Evolutionary conservation across 2,888 invertebrate species (phyloP), one percentile per base, ranked within the genome.

Genomic region (Silvanus unidentatus): DNA sequence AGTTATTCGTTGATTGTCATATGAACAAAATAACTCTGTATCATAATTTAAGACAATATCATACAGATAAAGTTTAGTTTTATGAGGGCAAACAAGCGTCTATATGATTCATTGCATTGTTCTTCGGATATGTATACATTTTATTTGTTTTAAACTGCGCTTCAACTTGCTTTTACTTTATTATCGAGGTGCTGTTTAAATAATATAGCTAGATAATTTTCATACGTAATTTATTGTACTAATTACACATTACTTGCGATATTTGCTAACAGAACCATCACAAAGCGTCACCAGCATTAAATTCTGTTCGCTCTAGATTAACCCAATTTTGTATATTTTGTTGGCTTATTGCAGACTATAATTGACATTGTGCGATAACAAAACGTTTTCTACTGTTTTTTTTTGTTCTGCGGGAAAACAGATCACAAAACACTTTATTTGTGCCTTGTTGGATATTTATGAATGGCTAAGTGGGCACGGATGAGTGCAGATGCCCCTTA

Each of bases 401-500:
- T n/a, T n/a, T n/a, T n/a, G n/a, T n/a, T n/a, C n/a, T n/a, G n/a
- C 8, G 22, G 22, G n/a, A 32, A 12, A 16, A 12, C 3, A 37
- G 15, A 3, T n/a, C 37, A 10, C 37, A 37, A 30, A 40, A 27
- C 5, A 8, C 32, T 30, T 40, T 40, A 30, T 40, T 32, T n/a
- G n/a, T n/a, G n/a, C n/a, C n/a, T 11, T 30, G 27, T 27, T n/a
- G 39, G 9, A 27, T 30, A 40, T 40, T 47, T 45, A 51, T 53
- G 55, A 53, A 51, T 53, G 51, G 46, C 40, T 48, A 53, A 48
- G 44, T 47, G 46, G 45, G 37, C 46, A 48, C 52, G 54, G 53
- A 54, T 53, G 61, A 54, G 53, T 52, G 53, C 47, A 42, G 48
- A 50, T 51, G 50, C 57, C 58, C 59, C 53, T 59, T 62, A 58